A percentile compares a stretch with the other conserved stretches of the same genome.
Conservation (phyloP, 2,797 vertebrate genomes). For the Agapornis canus region DNA sequence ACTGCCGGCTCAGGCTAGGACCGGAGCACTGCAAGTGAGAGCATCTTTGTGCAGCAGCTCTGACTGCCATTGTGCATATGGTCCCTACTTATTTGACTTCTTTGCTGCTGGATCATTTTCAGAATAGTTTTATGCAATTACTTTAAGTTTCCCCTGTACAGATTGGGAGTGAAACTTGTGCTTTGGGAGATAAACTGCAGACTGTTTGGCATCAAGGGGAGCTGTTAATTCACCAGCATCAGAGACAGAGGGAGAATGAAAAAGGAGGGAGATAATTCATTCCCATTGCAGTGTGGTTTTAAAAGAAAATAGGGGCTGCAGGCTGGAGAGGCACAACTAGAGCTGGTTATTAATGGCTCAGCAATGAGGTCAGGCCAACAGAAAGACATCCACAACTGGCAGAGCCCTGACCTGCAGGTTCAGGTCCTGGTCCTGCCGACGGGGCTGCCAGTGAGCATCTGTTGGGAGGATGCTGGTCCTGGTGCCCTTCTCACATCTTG, state of each 20-base stretch:
- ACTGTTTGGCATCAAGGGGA: conserved; percentile 6
- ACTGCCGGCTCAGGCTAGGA: fast-evolving
- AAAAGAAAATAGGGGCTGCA: background rate
- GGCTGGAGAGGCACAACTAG: background rate
- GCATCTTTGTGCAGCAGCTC: background rate
- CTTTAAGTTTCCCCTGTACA: background rate
- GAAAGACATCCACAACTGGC: background rate
- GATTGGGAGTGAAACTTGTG: background rate
- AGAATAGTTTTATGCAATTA: conserved; percentile 39
- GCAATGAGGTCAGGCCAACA: background rate
- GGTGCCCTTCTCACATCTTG: background rate
- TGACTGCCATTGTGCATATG: background rate
- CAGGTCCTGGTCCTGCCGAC: background rate
- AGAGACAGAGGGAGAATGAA: conserved; percentile 10
- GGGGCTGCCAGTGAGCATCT: background rate
- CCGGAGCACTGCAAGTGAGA: background rate
- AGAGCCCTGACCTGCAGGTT: background rate
- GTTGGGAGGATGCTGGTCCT: background rate
- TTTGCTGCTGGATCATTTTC: conserved; percentile 2
- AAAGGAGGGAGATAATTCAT: conserved; percentile 24
- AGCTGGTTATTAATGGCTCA: background rate
- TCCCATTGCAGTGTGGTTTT: background rate
- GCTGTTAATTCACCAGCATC: conserved; percentile 36
- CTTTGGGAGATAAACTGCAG: conserved; percentile 27
- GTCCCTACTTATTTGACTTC: conserved; percentile 2